Evolutionary conservation across 2,113 vertebrate genomes (phyloP), one percentile per base, ranked within the genome.

Genomic region (Oreochromis spilurus): DNA sequence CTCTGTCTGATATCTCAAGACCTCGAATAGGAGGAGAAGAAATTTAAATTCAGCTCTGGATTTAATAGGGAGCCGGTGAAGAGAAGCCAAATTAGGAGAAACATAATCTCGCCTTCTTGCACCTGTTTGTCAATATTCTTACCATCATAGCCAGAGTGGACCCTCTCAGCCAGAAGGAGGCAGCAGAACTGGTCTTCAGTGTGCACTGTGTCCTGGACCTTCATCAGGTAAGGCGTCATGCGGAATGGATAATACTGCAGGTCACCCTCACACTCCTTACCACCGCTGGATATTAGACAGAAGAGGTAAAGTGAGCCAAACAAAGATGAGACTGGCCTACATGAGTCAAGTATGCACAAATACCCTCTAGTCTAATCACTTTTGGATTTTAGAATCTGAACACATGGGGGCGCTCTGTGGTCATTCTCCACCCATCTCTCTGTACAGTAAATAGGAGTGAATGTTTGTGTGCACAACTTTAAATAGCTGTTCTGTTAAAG

Each of bases 81-180:
- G n/a, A 70, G n/a, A 43, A 70, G 36, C 65, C 65, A 70, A 40
- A 43, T 43, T 24, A 43, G 36, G 38, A 70, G 36, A 70, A 38
- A 40, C 36, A 40, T 67, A 21, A 60, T 60, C 57, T 58, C 31
- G 26, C 57, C 14, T 6, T 62, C 29, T 34, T 34, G 58, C 3
- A 9, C 29, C 16, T 34, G 29, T 19, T 62, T 19, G 7, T 29
- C 19, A 4, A 13, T 17, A 17, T n/a, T 54, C 88, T 95, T 95
- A 99, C 98, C 98, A 96, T 99, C 98, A 52, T 99, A 99, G 79
- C 98, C 98, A 2, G 98, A 99, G 96, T 98, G 98, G 79, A 99
- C 97, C 83, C 97, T 96, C 95, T 99, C 98, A 5, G 98, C 98
- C 94, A 99, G 97, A 87, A 99, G 94, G 83, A 99, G 96, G 91